Evolutionary conservation across 2,888 invertebrate genomes (phyloP), one percentile per base, ranked within the genome.

Genomic region (Catocala nupta): DNA sequence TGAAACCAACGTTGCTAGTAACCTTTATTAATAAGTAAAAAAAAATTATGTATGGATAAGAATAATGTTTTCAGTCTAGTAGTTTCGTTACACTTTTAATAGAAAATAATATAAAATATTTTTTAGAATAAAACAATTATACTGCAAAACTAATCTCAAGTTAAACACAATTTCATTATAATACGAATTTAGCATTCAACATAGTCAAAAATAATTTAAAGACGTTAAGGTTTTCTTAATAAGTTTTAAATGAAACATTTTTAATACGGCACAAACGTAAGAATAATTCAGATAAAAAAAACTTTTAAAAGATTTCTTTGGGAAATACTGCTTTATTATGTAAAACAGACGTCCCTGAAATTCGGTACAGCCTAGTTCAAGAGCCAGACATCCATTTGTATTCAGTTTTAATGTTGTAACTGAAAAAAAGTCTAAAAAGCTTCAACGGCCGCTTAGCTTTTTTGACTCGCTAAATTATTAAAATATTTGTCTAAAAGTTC

Each of bases 381-480:
- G 61, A 69, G 50, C 59, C 59, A 70, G 73, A 75, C 69, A 72
- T 59, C 68, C 64, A 77, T 78, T 75, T 75, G 66, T 69, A 78
- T 80, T 77, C 75, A 71, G 73, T 77, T 80, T 73, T 69, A 75
- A 78, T 77, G 73, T 68, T 62, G 63, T 72, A 63, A 77, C 70
- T 72, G 62, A 71, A 76, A 77, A 69, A 68, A 59, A 68, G 67
- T 65, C 63, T 59, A 63, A 55, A 61, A 57, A 55, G 48, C 53
- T 67, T 65, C 54, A 47, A 59, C 63, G 47, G 61, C 36, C 55
- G 58, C 57, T 67, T 50, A 61, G 58, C 48, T 68, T 70, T 62
- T 59, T 63, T 25, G 48, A 73, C 54, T 77, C 33, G 6, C 33
- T 62, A 68, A 61, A 62, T 67, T 74, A 69, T 71, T 65, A 67